phyloP scores from a whole-genome alignment of 2,113 vertebrate genomes.

The Erpornis zantholeuca region DNA sequence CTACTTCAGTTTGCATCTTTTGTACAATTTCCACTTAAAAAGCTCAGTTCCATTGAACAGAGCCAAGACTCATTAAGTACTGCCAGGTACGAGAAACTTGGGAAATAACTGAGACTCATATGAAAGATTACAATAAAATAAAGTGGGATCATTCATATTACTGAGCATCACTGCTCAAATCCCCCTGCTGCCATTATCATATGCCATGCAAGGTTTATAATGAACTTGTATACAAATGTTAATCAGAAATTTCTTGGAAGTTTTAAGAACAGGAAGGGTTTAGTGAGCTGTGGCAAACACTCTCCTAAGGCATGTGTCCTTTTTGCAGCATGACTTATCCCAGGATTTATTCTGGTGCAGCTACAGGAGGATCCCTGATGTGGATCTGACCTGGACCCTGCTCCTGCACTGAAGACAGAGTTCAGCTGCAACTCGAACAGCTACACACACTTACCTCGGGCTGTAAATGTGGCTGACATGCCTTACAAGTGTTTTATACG shows the following conservation, averaged over 20 bases:
- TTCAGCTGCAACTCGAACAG: background rate
- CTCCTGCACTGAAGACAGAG: fast-evolving
- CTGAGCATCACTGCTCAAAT: background rate
- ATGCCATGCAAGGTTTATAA: background rate
- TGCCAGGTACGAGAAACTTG: conserved; percentile 12
- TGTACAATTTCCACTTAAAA: background rate
- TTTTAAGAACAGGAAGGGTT: background rate
- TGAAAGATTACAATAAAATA: background rate
- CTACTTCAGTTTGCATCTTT: background rate
- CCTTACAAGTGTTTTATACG: background rate
- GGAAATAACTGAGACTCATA: conserved; percentile 34
- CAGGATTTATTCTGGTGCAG: background rate
- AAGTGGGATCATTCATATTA: background rate
- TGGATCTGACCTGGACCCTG: background rate
- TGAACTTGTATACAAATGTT: background rate
- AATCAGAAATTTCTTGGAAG: background rate
- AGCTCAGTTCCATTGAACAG: background rate
- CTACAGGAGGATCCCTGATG: background rate
- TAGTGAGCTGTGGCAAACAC: background rate
- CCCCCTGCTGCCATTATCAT: background rate
- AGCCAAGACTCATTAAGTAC: background rate
- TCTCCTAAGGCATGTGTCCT: background rate
- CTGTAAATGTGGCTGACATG: background rate
- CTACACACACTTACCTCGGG: background rate
- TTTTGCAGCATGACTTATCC: background rate